Base-by-base conservation (phyloP, 23 tunicate genomes). In the Trididemnum nubilum region DNA sequence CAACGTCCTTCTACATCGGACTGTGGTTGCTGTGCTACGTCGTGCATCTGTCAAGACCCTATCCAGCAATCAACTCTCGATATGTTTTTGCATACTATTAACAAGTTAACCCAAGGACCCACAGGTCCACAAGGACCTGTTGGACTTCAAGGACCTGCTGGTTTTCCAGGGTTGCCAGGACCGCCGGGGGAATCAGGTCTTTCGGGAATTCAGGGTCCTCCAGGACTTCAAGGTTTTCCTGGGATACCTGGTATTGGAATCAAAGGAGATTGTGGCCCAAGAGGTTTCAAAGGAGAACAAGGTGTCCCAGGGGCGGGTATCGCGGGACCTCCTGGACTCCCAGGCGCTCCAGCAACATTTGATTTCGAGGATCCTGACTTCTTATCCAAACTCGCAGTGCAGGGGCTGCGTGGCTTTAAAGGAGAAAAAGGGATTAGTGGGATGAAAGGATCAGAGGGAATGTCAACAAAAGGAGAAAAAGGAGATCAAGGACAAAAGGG, bases 81-180 rank as follows among this genome's bases (percentile, higher is more conserved):
- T 34, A 28, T 84, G 71, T 65, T 93, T 25, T 49, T 93, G 49
- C 35, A 78, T 27, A 72, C 90, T 1, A 40, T 93, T 5, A 64
- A 87, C 69, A 57, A 76, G 18, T 2, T 93, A 1, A 78, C 71
- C 73, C 91, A 86, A 64, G 97, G 97, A 1, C 89, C 92, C 5
- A 89, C 79, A n/a, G 98, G 98, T 31, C 30, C 49, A 2, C 90
- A 87, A 39, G 98, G 98, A 3, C 92, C 97, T 32, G 78, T 86
- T 21, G 98, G 98, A 19, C 44, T 91, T 0, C 90, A 95, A 51
- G 99, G 99, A 24, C 92, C 92, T 0, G 81, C 92, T 22, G 99
- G 99, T 0, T 86, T 87, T 57, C 90, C 99, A 3, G 99, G 99
- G 27, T 63, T 86, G 81, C 90, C 97, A 0, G 99, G 99, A 15